Base-by-base conservation (phyloP, 2,888 invertebrate species). In the Macrosiphum euphorbiae region DNA sequence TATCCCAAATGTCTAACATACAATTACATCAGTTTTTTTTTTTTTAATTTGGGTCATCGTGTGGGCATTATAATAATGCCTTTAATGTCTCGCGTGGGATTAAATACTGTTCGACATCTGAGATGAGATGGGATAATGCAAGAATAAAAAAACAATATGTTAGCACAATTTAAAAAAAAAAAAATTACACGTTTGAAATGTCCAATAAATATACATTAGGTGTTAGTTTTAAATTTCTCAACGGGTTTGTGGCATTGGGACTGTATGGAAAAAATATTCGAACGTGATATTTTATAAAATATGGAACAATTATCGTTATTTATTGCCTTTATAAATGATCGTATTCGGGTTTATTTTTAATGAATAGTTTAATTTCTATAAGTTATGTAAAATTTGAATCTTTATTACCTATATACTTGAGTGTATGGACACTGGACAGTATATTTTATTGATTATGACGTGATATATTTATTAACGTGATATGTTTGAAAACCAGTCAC, bases 21-120 rank as follows among this genome's bases (percentile, higher is more conserved):
- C 93, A 90, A 93, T 92, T 92, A 92, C 28, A 44, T 55, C 0
- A 84, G 26, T 44, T 44, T 85, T 86, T 91, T 55, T 91, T 55
- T 88, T 93, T 67, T 90, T 86, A 90, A 90, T 94, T 94, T 50
- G 50, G 90, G 90, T 94, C 93, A 90, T 35, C 52, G 85, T 94
- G 93, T 94, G 93, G 93, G 93, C 35, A 90, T 90, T 67, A 50
- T 50, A 90, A 94, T 94, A 67, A 94, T 85, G 55, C 85, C 50
- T 47, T 24, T 52, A 78, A 47, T 61, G 20, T 58, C 13, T 61
- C 7, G 90, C 85, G 93, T 90, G 90, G 93, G 93, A 58, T 92
- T 88, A 41, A 92, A 88, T 24, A 87, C 67, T 67, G 87, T 78
- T 88, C 88, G 67, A 92, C 88, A 52, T 88, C 67, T 11, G 7